Evolutionary conservation across 2,888 invertebrate species (phyloP).

Genomic region (Thereva nobilitata): DNA sequence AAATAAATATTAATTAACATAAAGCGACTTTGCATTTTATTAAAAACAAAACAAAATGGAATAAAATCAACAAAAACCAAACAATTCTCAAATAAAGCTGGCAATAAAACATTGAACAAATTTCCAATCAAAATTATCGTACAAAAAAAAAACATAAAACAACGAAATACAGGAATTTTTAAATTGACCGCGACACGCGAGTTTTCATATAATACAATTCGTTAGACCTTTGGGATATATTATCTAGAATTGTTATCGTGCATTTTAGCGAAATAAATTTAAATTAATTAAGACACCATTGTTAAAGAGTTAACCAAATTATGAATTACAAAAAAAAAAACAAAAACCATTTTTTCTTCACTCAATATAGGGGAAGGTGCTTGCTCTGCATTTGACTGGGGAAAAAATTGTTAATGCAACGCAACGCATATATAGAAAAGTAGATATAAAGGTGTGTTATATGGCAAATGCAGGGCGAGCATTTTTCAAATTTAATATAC

Average conservation of each 20-base stretch:
- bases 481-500: too few species aligned
- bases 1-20: constrained; percentile 29
- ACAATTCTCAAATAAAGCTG: background rate
- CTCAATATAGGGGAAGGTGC: constrained; percentile 21
- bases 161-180: too few species aligned
- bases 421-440: too few species aligned
- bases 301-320: constrained; percentile 23
- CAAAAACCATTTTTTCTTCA: too few species aligned
- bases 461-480: too few species aligned
- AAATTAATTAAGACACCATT: constrained; percentile 25
- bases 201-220: constrained; percentile 5
- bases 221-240: constrained; percentile 13
- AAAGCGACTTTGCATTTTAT: constrained; percentile 16
- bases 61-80: constrained; percentile 1
- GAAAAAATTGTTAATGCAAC: background rate
- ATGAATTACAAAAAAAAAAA: too few species aligned
- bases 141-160: background rate
- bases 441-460: too few species aligned
- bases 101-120: background rate
- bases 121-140: background rate
- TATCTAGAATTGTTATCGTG: background rate
- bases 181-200: too few species aligned
- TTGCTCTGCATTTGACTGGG: constrained; percentile 27
- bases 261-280: constrained; percentile 31
- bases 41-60: too few species aligned